Percentiles rank a stretch among this genome's conserved stretches.
Evolutionary conservation across 2,888 invertebrate genomes (phyloP).

Genomic region (Metellina segmentata): DNA sequence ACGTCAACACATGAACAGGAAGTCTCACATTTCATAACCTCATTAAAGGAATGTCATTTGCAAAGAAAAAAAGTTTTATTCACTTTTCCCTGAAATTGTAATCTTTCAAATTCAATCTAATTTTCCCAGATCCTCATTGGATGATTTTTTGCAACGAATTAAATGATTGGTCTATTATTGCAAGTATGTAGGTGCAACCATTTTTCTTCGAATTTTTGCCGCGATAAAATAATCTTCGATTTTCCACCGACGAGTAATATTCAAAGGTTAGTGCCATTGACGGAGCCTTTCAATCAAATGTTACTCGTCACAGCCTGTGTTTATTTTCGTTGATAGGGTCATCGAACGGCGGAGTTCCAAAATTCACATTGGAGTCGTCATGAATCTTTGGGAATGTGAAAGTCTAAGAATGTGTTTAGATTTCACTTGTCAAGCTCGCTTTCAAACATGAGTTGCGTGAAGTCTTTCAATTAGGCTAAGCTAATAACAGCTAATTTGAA

Average conservation of each 20-base stretch:
- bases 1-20: too few species aligned
- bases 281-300: slow-evolving; percentile 6
- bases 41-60: too few species aligned
- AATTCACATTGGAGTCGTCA: slow-evolving; percentile 1
- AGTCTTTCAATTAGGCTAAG: background rate
- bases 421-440: background rate
- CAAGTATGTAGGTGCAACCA: background rate
- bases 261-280: slow-evolving; percentile 52
- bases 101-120: too few species aligned
- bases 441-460: background rate
- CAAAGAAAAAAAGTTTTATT: background rate
- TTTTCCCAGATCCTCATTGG: background rate
- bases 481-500: background rate
- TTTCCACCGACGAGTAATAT: background rate
- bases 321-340: slow-evolving; percentile 37
- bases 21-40: too few species aligned
- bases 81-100: background rate
- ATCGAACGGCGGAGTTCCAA: slow-evolving; percentile 15
- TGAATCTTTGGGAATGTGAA: background rate
- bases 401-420: background rate
- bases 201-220: background rate
- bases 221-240: background rate
- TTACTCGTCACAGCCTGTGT: background rate
- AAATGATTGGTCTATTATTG: background rate
- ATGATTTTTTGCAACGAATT: background rate